phyloP scores from a whole-genome alignment of 2,113 vertebrate genomes.

The Drymodes brunneopygia region DNA sequence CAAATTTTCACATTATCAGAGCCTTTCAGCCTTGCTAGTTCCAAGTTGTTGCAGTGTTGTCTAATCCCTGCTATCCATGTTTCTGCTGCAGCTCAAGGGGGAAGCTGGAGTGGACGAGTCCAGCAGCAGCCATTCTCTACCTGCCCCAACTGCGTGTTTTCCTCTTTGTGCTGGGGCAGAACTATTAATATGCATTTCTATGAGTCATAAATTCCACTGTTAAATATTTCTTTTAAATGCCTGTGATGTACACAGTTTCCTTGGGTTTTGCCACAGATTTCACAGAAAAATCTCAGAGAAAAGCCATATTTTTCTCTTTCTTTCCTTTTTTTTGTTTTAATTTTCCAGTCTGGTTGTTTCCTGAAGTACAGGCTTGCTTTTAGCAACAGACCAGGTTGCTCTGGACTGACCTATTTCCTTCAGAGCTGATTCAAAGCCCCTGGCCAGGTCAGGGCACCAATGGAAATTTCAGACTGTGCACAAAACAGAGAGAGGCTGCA shows the following conservation, averaged over 20 bases:
- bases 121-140: background rate
- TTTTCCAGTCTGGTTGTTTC: background rate
- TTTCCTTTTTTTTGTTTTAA: background rate
- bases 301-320: background rate
- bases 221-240: background rate
- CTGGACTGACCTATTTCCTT: background rate
- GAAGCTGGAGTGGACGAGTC: fast-evolving
- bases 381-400: background rate
- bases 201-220: slow-evolving; percentile 9
- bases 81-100: background rate
- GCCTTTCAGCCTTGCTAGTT: background rate
- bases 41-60: background rate
- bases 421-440: background rate
- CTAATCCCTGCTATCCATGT: background rate
- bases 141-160: background rate
- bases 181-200: background rate
- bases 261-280: background rate
- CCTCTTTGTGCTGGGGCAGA: background rate
- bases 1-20: background rate
- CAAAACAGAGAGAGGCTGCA: background rate
- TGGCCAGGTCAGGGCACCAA: background rate
- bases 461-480: slow-evolving; percentile 2
- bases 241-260: background rate
- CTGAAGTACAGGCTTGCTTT: background rate
- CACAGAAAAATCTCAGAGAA: background rate